Conservation (phyloP, 1,140 invertebrate genomes). For the Schlechtendalia chinensis region DNA sequence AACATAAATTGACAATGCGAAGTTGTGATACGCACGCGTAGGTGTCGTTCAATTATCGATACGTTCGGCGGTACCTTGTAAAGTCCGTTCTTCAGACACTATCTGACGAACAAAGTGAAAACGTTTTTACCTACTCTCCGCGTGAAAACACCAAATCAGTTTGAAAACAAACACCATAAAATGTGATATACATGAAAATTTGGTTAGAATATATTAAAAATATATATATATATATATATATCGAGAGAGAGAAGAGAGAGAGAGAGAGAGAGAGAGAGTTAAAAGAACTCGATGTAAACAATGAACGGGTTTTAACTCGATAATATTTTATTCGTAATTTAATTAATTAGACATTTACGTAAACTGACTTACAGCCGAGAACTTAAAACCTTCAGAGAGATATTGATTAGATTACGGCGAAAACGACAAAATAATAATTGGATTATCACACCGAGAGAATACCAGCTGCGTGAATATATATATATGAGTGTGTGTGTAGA, state of each 20-base stretch:
- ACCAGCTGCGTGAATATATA: neutral
- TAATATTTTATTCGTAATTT: neutral
- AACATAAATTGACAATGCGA: too few relatives aligned
- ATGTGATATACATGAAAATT: too few relatives aligned
- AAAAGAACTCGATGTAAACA: neutral
- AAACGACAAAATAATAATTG: neutral
- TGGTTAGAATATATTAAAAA: too few relatives aligned
- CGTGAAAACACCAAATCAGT: neutral
- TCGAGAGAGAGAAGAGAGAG: too few relatives aligned
- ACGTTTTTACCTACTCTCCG: neutral
- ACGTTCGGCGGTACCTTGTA: neutral
- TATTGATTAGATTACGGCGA: neutral
- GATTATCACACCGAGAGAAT: neutral
- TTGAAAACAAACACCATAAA: neutral
- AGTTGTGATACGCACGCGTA: too few relatives aligned
- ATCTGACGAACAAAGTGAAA: neutral
- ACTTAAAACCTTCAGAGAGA: neutral
- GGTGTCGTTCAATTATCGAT: too few relatives aligned
- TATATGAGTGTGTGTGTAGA: neutral
- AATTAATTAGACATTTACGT: neutral
- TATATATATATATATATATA: too few relatives aligned
- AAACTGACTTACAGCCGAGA: neutral
- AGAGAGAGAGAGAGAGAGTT: neutral
- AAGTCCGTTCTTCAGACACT: neutral
- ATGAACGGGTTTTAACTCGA: neutral